Percentiles rank a stretch among this genome's conserved stretches.
These are phyloP conservation scores for Cyclura pinguis DNA, from an alignment of 2,797 vertebrate species.

Conservation along the genomic window DNA sequence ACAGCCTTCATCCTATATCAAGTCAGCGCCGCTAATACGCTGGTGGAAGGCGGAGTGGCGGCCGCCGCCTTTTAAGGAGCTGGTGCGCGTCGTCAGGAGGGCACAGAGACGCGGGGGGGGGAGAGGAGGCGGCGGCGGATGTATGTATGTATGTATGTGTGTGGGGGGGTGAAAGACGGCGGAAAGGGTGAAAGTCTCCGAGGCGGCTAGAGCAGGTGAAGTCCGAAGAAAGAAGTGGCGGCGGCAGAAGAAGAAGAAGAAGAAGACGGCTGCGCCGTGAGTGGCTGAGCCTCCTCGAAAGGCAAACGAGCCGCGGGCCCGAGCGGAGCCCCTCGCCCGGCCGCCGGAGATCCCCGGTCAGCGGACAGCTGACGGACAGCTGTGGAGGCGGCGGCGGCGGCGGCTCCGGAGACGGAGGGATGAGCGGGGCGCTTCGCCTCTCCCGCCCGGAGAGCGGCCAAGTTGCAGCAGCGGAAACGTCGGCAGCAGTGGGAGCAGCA, in stretches of 20 bases:
- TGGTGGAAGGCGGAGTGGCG: conserved; percentile 72
- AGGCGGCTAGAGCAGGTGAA: no score
- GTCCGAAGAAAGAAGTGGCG: conserved; percentile 43
- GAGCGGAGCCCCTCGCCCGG: background rate
- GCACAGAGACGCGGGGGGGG: conserved; percentile 29
- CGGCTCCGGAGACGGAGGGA: conserved; percentile 47
- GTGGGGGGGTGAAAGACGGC: conserved; percentile 2
- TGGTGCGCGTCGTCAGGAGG: conserved; percentile 72
- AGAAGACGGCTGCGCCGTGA: background rate
- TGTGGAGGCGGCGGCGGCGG: conserved; percentile 66
- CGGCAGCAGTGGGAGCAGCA: background rate
- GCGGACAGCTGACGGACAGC: conserved; percentile 70
- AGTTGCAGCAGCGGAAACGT: conserved; percentile 30
- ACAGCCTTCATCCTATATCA: conserved; percentile 81
- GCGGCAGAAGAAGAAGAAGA: no score
- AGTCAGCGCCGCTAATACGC: conserved; percentile 64
- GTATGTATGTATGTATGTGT: no score
- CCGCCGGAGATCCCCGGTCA: conserved; percentile 31
- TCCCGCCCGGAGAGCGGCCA: conserved; percentile 17
- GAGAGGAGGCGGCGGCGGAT: conserved; percentile 27
- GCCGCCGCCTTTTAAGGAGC: conserved; percentile 76
- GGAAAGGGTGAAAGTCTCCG: conserved; percentile 57
- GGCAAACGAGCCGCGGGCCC: background rate
- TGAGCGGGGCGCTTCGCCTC: conserved; percentile 42
- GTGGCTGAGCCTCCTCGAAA: background rate